phyloP scores from a whole-genome alignment of 1,140 invertebrate species.

The Euwallacea similis region DNA sequence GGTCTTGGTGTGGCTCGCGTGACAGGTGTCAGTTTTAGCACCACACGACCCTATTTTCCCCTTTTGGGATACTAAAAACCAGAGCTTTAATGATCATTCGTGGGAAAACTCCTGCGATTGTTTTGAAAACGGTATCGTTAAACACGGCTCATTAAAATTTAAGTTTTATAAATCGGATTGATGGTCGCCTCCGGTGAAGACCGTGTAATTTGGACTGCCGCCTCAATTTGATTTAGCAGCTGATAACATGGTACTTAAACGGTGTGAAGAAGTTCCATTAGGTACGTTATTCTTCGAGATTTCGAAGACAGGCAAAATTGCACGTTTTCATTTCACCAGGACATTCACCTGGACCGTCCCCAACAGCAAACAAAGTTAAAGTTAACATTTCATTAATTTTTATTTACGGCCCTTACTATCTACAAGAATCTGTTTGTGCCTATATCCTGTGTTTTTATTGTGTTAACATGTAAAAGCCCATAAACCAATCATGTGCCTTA shows the following conservation, averaged over 20 bases:
- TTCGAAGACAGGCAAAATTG: too few species aligned
- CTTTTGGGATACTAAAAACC: not conserved
- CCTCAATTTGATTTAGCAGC: conserved; percentile 16
- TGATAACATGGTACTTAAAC: conserved; percentile 8
- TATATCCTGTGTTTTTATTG: conserved; percentile 1
- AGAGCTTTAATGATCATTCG: not conserved
- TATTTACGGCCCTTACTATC: not conserved
- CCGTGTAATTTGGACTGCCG: conserved; percentile 9
- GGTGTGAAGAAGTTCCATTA: conserved; percentile 1
- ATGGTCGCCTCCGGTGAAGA: conserved; percentile 1
- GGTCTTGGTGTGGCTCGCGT: conserved; percentile 6
- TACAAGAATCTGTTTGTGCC: not conserved
- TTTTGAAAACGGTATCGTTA: not conserved
- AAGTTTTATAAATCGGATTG: conserved; percentile 4
- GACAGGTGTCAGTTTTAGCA: conserved; percentile 23
- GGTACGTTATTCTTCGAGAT: not conserved
- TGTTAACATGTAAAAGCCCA: not conserved
- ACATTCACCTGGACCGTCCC: too few species aligned
- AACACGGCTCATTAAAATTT: conserved; percentile 9
- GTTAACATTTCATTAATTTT: not conserved
- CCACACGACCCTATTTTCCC: conserved; percentile 3
- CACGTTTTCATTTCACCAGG: too few species aligned
- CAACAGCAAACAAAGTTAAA: too few species aligned
- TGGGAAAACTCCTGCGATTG: not conserved
- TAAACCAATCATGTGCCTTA: conserved; percentile 1